These are phyloP conservation scores for Orycteropus afer DNA, from an alignment of 2,113 vertebrate genomes.

Conservation along the genomic window DNA sequence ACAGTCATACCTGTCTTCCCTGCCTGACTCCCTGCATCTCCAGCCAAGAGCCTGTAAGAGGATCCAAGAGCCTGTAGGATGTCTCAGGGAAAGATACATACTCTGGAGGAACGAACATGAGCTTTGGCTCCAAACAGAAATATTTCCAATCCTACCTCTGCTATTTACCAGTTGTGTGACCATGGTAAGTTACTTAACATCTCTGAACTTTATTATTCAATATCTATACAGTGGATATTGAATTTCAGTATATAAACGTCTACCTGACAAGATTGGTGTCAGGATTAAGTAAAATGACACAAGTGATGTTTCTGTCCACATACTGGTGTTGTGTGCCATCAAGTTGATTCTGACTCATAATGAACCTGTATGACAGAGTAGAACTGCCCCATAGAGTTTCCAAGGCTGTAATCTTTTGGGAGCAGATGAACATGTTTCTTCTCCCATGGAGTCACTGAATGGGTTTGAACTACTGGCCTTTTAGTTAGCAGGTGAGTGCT, in stretches of 20 bases:
- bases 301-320: not conserved
- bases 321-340: not conserved
- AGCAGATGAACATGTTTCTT: no score
- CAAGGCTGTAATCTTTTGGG: no score
- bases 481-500: no score
- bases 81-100: no score
- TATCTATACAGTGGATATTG: not conserved
- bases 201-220: not conserved
- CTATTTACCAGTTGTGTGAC: not conserved
- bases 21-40: rapidly evolving
- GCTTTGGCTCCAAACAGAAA: not conserved
- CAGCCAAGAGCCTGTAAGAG: not conserved
- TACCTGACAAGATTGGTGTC: not conserved
- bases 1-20: not conserved
- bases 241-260: not conserved
- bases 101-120: not conserved
- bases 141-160: not conserved
- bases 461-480: not conserved
- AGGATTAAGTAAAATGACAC: not conserved
- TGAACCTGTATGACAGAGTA: no score
- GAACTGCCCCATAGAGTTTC: no score
- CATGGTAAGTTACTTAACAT: not conserved
- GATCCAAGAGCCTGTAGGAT: not conserved
- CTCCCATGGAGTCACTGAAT: not conserved
- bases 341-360: not conserved